These are phyloP conservation scores for Gambusia affinis DNA, from an alignment of 2,113 vertebrate genomes.

Conservation along the genomic window DNA sequence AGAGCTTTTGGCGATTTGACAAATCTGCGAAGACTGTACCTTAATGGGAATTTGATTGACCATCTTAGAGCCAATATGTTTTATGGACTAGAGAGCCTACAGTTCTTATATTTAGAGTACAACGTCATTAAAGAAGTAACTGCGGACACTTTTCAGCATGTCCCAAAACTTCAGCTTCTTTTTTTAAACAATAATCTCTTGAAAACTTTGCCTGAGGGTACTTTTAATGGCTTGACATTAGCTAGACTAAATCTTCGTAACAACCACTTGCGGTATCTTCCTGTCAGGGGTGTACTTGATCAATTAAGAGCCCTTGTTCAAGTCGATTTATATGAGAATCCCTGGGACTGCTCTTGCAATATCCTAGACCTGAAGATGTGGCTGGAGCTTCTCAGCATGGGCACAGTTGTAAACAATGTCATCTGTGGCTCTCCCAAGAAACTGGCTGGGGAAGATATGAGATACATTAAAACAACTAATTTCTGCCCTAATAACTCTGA, in stretches of 20 bases:
- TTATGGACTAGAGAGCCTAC: slow-evolving; percentile 90
- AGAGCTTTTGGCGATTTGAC: slow-evolving; percentile 90
- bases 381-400: slow-evolving; percentile 92
- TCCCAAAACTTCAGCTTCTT: slow-evolving; percentile 94
- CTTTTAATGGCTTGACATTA: slow-evolving; percentile 89
- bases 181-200: slow-evolving; percentile 98
- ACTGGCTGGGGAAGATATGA: slow-evolving; percentile 91
- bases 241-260: slow-evolving; percentile 91
- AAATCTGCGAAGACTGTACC: slow-evolving; percentile 91
- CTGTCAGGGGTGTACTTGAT: slow-evolving; percentile 89
- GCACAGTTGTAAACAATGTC: slow-evolving; percentile 92
- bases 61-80: slow-evolving; percentile 88
- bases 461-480: slow-evolving; percentile 84
- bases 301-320: slow-evolving; percentile 92
- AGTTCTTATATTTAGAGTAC: slow-evolving; percentile 97
- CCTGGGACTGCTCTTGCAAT: slow-evolving; percentile 95
- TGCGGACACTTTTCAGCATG: slow-evolving; percentile 86
- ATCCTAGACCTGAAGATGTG: slow-evolving; percentile 92
- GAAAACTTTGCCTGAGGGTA: slow-evolving; percentile 86
- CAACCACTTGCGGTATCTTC: slow-evolving; percentile 91
- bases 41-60: slow-evolving; percentile 95
- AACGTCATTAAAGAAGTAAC: slow-evolving; percentile 93
- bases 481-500: slow-evolving; percentile 94
- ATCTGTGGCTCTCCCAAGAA: slow-evolving; percentile 92
- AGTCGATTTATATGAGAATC: slow-evolving; percentile 97